Evolutionary conservation across 2,888 invertebrate genomes (phyloP).

Genomic region (Nycteola revayana): DNA sequence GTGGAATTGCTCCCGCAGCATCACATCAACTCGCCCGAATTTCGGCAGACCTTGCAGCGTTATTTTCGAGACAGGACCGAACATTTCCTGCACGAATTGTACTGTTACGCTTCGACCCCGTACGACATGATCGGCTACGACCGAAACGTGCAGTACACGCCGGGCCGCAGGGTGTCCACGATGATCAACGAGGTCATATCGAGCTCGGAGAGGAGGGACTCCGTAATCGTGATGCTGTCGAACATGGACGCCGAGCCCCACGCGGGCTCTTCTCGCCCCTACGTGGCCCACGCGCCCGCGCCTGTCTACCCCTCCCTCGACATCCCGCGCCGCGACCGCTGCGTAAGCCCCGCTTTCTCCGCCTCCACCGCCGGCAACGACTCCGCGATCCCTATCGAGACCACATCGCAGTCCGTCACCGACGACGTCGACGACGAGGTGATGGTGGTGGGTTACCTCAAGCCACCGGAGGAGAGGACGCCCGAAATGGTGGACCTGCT

Average conservation of each 20-base stretch:
- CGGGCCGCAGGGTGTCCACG: slow-evolving; percentile 76
- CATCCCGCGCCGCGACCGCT: background rate
- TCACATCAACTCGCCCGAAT: slow-evolving; percentile 86
- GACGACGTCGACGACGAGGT: slow-evolving; percentile 80
- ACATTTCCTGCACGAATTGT: slow-evolving; percentile 95
- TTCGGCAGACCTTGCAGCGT: slow-evolving; percentile 85
- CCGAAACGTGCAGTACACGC: slow-evolving; percentile 85
- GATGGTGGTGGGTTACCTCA: slow-evolving; percentile 84
- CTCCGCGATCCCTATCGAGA: slow-evolving; percentile 70
- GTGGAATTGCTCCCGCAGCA: slow-evolving; percentile 85
- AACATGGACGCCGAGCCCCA: slow-evolving; percentile 39
- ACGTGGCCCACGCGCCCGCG: too few relatives aligned
- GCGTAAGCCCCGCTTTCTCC: background rate
- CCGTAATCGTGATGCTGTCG: slow-evolving; percentile 39
- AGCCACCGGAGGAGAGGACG: slow-evolving; percentile 85
- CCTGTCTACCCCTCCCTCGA: background rate
- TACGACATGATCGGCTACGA: slow-evolving; percentile 93
- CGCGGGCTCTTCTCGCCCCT: slow-evolving; percentile 43
- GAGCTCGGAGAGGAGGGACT: slow-evolving; percentile 41
- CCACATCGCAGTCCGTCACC: slow-evolving; percentile 71
- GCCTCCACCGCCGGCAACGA: slow-evolving; percentile 18
- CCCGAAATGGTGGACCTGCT: slow-evolving; percentile 84
- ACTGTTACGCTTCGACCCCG: slow-evolving; percentile 92
- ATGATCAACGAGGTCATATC: slow-evolving; percentile 80
- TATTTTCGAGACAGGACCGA: slow-evolving; percentile 87